Base-by-base conservation (phyloP, 2,888 invertebrate genomes). In the Acanthosepion pharaonis region DNA sequence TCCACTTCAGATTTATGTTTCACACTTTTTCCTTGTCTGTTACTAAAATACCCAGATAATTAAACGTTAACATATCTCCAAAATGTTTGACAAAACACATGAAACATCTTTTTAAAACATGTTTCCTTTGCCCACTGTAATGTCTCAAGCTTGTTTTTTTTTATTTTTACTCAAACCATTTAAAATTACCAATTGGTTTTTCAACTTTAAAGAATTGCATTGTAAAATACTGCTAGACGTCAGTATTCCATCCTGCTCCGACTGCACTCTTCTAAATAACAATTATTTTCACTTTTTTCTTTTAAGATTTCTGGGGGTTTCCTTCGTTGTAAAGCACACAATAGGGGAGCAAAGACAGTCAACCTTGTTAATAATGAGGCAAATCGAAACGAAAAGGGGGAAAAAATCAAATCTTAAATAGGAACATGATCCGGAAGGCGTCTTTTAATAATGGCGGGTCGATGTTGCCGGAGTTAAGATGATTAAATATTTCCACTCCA, bases 401-500 rank as follows among this genome's bases (percentile, higher is more conserved):
- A 78, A 78, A 33, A 11, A 78, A n/a, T 78, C 78, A 78, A 78
- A 28, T 78, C 78, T 28, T 28, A 28, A 5, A 28, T 4, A 55
- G 4, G 28, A n/a, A n/a, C n/a, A 33, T 11, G 78, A 78, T 78
- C 15, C 15, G 11, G 78, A 78, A 78, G 78, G 78, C 78, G n/a
- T 78, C 78, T 78, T 8, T n/a, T 9, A n/a, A n/a, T 78, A 78
- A 78, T 33, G 78, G 15, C 15, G 78, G 15, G 5, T 18, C 28
- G 28, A 78, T 78, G n/a, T 78, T 78, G 28, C 28, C n/a, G 25
- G 78, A 78, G 25, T 15, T n/a, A 78, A 78, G 78, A n/a, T 78
- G n/a, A 78, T 78, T 78, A 78, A 78, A 78, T 78, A 78, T 78
- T 78, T 78, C 78, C 78, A 33, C 78, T 78, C 78, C n/a, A 78